A percentile compares a stretch with the other conserved stretches of the same genome.
Conservation (phyloP, 2,113 vertebrate genomes). For the Cyanoliseus patagonus region DNA sequence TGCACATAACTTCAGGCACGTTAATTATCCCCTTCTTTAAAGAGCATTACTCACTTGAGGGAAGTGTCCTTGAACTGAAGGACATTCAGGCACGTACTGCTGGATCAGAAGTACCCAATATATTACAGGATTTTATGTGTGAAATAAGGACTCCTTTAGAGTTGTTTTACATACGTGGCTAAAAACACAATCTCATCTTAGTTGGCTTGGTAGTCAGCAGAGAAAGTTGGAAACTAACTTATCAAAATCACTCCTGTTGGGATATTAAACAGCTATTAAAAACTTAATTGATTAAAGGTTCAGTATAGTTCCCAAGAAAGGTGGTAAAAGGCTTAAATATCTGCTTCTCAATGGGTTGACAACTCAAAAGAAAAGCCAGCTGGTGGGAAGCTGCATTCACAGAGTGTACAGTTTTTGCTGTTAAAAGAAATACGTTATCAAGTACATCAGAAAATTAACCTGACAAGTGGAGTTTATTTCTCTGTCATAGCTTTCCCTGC, state of each 20-base stretch:
- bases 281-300: background rate
- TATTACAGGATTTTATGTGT: background rate
- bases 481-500: background rate
- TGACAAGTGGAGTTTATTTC: background rate
- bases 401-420: background rate
- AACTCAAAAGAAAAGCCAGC: background rate
- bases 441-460: background rate
- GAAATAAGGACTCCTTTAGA: background rate
- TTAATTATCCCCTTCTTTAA: background rate
- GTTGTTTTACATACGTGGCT: background rate
- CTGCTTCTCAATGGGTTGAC: background rate
- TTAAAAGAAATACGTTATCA: background rate
- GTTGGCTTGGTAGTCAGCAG: background rate
- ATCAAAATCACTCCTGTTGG: background rate
- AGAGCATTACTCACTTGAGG: background rate
- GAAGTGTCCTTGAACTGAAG: background rate
- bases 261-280: background rate
- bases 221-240: background rate
- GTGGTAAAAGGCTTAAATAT: constrained; percentile 3
- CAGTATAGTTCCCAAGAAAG: background rate
- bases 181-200: background rate
- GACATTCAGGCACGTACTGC: background rate
- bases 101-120: background rate
- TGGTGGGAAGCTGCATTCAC: background rate
- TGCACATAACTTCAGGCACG: background rate